Base-by-base conservation (phyloP, 2,888 invertebrate species). In the Drosophila aldrichi region DNA sequence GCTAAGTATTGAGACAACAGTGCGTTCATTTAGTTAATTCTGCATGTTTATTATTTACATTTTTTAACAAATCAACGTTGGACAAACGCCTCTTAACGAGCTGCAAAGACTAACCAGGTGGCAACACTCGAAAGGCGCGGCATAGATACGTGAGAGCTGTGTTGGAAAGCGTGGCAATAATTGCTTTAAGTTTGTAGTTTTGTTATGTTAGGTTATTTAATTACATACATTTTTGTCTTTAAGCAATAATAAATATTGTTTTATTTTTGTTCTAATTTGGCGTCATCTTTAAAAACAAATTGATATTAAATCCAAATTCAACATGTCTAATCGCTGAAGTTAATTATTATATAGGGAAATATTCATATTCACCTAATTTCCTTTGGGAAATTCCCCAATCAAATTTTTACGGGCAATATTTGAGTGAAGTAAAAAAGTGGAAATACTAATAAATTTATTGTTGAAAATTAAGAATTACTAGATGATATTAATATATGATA, bases 1-100 rank as follows among this genome's bases (percentile, higher is more conserved):
- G 51, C 20, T 52, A 52, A 52, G 51, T 51, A 32, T 6, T 14
- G 49, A 7, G 18, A 49, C 32, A 49, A 32, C 32, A 32, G 14
- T 18, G n/a, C 6, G 18, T 49, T 32, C 49, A 22, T 34, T 36
- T 18, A 29, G 40, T 41, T 29, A 29, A 18, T 14, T 40, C 29
- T 29, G 29, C 18, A 18, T 14, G 12, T 25, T 36, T 38, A 9
- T 20, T 34, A 36, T 34, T 34, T 9, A 36, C n/a, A n/a, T n/a
- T n/a, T 36, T 32, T 49, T 16, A 49, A 18, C n/a, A 48, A 46
- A 9, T 29, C 10, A 10, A n/a, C n/a, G 29, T 29, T 2, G 10
- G 29, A 48, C 32, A 51, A 51, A 34, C 16, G 51, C 5, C 9
- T 10, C 29, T n/a, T 48, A 48, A 48, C 29, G 29, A 48, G 46